A percentile compares a stretch with the other conserved stretches of the same genome.
These are phyloP conservation scores for Misgurnus mizolepis DNA, from an alignment of 2,113 vertebrate species.

Conservation along the genomic window DNA sequence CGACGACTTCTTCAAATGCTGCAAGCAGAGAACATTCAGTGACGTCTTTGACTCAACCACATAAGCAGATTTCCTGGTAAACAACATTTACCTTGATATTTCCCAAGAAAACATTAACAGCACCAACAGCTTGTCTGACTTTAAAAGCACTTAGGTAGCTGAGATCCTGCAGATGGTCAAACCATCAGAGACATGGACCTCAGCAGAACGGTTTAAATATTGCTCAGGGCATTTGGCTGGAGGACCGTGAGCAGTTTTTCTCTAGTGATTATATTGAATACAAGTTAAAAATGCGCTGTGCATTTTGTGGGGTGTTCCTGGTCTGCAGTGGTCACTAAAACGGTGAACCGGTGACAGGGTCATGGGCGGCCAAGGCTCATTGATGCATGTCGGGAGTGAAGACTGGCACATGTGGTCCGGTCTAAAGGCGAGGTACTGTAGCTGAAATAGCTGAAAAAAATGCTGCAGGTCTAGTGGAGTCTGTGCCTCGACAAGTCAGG, in stretches of 20 bases:
- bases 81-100: conserved; percentile 44
- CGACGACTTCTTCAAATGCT: conserved; percentile 1
- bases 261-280: neutral
- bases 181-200: neutral
- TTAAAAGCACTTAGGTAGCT: conserved; percentile 14
- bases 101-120: conserved; percentile 18
- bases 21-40: neutral
- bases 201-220: conserved; percentile 22
- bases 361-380: no score
- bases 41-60: neutral
- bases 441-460: no score
- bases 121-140: conserved; percentile 30
- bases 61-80: conserved; percentile 37
- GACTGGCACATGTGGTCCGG: no score
- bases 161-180: neutral
- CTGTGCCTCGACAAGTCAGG: no score
- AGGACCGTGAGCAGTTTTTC: neutral
- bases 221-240: conserved; percentile 1
- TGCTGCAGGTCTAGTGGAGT: no score
- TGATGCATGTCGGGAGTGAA: no score
- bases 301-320: no score
- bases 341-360: no score
- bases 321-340: no score
- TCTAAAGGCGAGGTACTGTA: no score
- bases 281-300: no score